phyloP scores from a whole-genome alignment of 2,113 vertebrate species.

The Cryptomyrus ogoouensis region DNA sequence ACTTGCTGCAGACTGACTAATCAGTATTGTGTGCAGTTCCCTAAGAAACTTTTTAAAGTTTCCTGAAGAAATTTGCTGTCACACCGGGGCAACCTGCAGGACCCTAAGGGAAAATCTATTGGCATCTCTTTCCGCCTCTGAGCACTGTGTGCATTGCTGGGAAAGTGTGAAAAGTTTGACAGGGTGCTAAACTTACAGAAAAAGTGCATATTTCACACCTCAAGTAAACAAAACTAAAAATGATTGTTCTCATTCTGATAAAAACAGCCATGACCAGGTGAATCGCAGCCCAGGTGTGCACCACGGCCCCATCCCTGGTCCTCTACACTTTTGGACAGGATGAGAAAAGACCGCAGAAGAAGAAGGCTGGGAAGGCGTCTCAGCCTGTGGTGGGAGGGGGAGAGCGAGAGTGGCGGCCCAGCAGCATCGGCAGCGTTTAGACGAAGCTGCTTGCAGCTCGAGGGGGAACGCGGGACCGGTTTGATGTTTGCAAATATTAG shows the following conservation, averaged over 20 bases:
- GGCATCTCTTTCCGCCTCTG: background rate
- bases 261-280: background rate
- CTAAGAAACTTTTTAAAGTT: background rate
- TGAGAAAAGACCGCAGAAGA: constrained; percentile 25
- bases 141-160: background rate
- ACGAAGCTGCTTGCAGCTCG: constrained; percentile 33
- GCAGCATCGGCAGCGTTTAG: constrained; percentile 35
- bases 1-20: background rate
- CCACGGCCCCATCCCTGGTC: constrained; percentile 31
- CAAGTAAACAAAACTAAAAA: background rate
- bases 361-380: constrained; percentile 38
- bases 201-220: background rate
- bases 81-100: background rate
- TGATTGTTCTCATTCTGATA: background rate
- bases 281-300: background rate
- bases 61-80: background rate
- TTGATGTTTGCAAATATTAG: constrained; percentile 70
- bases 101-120: background rate
- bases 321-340: constrained; percentile 34
- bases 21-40: background rate
- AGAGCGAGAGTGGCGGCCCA: constrained; percentile 31
- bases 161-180: background rate
- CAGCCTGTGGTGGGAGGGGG: constrained; percentile 44
- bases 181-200: background rate
- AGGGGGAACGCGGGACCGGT: constrained; percentile 46